Conservation (phyloP, 1,140 invertebrate species). For the Elymnias hypermnestra region DNA sequence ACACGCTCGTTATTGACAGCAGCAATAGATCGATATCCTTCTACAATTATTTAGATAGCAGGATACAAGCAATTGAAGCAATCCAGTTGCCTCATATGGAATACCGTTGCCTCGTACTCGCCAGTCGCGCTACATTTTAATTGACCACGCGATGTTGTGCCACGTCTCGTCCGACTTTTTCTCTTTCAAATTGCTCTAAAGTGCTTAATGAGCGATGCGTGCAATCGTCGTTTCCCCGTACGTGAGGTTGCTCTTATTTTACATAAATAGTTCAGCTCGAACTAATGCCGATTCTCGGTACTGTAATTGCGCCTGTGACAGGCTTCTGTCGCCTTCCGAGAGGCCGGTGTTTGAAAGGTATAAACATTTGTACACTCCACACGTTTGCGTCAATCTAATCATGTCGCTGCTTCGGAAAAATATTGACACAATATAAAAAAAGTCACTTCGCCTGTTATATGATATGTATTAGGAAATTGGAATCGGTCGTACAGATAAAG, state of each 20-base stretch:
- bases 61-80: slow-evolving; percentile 58
- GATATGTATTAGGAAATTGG: too few species aligned
- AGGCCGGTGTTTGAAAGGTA: slow-evolving; percentile 36
- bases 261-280: slow-evolving; percentile 72
- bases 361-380: slow-evolving; percentile 34
- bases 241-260: slow-evolving; percentile 68
- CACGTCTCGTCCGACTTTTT: slow-evolving; percentile 65
- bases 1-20: slow-evolving; percentile 26
- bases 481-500: too few species aligned
- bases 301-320: slow-evolving; percentile 72
- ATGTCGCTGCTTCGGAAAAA: too few species aligned
- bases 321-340: slow-evolving; percentile 67
- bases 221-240: slow-evolving; percentile 72
- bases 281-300: slow-evolving; percentile 74
- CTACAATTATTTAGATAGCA: slow-evolving; percentile 35
- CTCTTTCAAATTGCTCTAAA: slow-evolving; percentile 73
- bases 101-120: slow-evolving; percentile 52
- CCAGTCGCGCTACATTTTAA: slow-evolving; percentile 61
- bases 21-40: slow-evolving; percentile 24
- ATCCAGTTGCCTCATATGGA: slow-evolving; percentile 38
- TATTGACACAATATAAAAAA: too few species aligned
- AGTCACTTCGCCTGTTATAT: too few species aligned
- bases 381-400: slow-evolving; percentile 45
- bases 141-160: slow-evolving; percentile 70
- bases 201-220: slow-evolving; percentile 75